A percentile compares a stretch with the other conserved stretches of the same genome.
These are phyloP conservation scores for Cephalopholis sonnerati DNA, from an alignment of 2,113 vertebrate species.

Conservation along the genomic window DNA sequence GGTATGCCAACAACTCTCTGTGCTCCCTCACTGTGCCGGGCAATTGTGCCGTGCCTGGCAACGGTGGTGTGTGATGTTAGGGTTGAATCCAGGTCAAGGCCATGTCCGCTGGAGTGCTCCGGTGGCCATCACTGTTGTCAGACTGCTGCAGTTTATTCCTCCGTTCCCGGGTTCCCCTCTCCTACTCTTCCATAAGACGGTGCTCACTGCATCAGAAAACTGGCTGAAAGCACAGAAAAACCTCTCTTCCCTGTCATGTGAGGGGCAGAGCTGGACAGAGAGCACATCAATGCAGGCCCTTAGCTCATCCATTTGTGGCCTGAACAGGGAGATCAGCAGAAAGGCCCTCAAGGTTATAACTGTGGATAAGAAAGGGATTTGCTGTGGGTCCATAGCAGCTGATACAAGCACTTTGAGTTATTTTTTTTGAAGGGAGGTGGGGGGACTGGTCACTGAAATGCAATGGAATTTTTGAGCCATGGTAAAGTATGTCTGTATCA, in stretches of 20 bases:
- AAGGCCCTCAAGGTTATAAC: conserved; percentile 70
- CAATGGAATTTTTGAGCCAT: conserved; percentile 18
- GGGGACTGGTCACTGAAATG: conserved; percentile 43
- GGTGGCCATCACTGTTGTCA: conserved; percentile 48
- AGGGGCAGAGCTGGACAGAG: conserved; percentile 61
- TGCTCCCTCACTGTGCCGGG: conserved; percentile 7
- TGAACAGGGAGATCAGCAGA: conserved; percentile 72
- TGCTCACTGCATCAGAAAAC: conserved; percentile 58
- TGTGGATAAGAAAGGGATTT: conserved; percentile 73
- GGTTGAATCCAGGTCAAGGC: conserved; percentile 69
- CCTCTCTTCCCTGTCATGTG: conserved; percentile 24
- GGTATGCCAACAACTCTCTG: conserved; percentile 51
- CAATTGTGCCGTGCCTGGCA: conserved; percentile 29
- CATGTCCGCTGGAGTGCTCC: conserved; percentile 40
- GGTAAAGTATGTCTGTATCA: conserved; percentile 6
- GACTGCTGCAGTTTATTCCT: conserved; percentile 23
- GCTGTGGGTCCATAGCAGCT: conserved; percentile 59
- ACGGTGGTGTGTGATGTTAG: conserved; percentile 27
- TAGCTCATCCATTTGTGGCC: conserved; percentile 66
- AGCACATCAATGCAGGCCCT: conserved; percentile 70
- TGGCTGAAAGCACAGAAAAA: conserved; percentile 65
- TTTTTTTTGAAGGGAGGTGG: conserved; percentile 17
- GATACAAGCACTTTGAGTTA: conserved; percentile 72
- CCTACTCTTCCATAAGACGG: background rate
- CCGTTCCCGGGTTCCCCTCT: conserved; percentile 23